Evolutionary conservation across 2,797 vertebrate genomes (phyloP), one percentile per base, ranked within the genome.

Genomic region (Thalassophryne amazonica): DNA sequence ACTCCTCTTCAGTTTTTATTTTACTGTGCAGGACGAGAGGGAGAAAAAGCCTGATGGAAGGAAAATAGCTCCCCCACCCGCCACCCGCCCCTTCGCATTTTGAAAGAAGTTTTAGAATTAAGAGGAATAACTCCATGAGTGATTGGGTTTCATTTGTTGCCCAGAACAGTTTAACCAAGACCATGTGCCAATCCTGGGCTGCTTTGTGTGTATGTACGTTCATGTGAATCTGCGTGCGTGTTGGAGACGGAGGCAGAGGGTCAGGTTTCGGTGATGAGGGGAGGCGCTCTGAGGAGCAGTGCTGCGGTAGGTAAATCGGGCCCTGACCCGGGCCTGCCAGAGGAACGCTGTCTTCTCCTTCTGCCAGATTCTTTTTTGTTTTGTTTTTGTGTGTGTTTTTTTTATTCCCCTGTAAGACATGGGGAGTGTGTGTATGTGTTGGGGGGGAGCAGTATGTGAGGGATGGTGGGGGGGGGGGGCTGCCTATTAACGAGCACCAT

Each of bases 231-330:
- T 50, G 33, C 46, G 48, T 51, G 63, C 60, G 52, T 57, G 49
- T 37, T 48, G 56, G 25, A 35, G 48, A 36, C 41, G 30, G 60
- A 61, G 60, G 45, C 19, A 5, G 41, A 36, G 62, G 69, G 62
- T 85, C 68, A 53, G 50, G 78, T 79, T 83, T 83, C 69, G 43
- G 67, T 36, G 37, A 22, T 43, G 77, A 84, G 60, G 60, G 80
- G 69, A 80, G 84, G 75, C 30, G 28, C 78, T 74, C 23, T 16
- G 39, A 43, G 50, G 55, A 80, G 74, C 60, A 58, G 81, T 78
- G 80, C 90, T 93, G 90, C 77, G 89, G 92, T 92, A 92, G 90
- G 89, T 93, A 93, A 91, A 86, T 53, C 86, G 35, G 81, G 75
- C 67, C 75, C 85, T 86, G 84, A 90, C 84, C 88, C 81, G 81